A percentile compares a stretch with the other conserved stretches of the same genome.
These are phyloP conservation scores for Ochropleura plecta DNA, from an alignment of 2,888 invertebrate species.

Conservation along the genomic window DNA sequence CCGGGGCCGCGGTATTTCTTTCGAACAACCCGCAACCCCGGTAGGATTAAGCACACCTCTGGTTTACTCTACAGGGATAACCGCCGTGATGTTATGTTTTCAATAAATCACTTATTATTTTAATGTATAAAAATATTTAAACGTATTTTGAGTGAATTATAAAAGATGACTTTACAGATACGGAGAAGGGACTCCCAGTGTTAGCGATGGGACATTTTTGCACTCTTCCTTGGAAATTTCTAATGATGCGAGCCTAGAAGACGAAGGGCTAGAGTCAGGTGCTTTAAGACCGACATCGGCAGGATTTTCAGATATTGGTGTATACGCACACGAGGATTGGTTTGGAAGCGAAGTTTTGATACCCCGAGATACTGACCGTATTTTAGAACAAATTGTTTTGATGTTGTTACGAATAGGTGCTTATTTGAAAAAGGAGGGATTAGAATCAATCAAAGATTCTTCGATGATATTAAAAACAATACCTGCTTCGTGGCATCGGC, in stretches of 20 bases:
- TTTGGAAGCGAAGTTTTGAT: conserved; percentile 79
- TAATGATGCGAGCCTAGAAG: conserved; percentile 68
- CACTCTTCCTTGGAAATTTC: conserved; percentile 58
- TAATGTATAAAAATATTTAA: background rate
- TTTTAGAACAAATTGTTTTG: conserved; percentile 84
- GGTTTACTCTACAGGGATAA: too few relatives aligned
- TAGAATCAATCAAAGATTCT: conserved; percentile 63
- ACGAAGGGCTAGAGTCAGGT: conserved; percentile 64
- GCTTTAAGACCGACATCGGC: conserved; percentile 64
- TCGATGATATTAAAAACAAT: conserved; percentile 61
- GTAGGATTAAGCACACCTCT: background rate
- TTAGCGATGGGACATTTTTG: conserved; percentile 32
- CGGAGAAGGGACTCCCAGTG: conserved; percentile 66
- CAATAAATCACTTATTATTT: background rate
- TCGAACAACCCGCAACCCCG: too few relatives aligned
- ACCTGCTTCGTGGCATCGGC: conserved; percentile 47
- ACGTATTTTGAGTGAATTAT: too few relatives aligned
- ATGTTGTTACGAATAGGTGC: conserved; percentile 83
- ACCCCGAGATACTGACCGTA: conserved; percentile 84
- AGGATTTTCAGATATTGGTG: conserved; percentile 75
- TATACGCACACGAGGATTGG: conserved; percentile 82
- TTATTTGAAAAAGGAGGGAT: conserved; percentile 75
- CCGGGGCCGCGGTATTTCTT: too few relatives aligned
- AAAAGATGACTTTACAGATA: conserved; percentile 70
- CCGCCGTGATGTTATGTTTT: too few relatives aligned